Evolutionary conservation across 2,797 vertebrate genomes (phyloP).

Genomic region (Coccyzus lansbergi): DNA sequence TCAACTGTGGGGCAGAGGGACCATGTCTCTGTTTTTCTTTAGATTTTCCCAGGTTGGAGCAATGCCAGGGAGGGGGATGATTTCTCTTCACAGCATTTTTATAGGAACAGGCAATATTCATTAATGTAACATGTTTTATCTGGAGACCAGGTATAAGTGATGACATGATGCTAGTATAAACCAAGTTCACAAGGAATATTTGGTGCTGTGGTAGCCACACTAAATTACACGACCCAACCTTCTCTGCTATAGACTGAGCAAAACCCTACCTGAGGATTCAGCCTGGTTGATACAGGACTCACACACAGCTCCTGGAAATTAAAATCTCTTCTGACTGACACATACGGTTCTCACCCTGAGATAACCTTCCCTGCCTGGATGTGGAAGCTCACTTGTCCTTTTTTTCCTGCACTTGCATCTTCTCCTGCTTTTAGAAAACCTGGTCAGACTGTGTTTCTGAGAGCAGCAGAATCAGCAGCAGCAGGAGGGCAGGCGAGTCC

Average conservation of each 20-base stretch:
- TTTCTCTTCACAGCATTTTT: background rate
- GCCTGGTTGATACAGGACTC: background rate
- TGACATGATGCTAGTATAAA: background rate
- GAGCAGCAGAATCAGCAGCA: background rate
- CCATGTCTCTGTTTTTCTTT: background rate
- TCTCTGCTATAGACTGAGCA: background rate
- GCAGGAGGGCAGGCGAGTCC: background rate
- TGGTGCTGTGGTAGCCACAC: background rate
- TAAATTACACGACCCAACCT: fast-evolving
- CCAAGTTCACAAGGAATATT: background rate
- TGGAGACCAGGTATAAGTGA: fast-evolving
- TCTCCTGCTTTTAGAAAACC: background rate
- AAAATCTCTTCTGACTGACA: background rate
- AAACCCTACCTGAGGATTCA: background rate
- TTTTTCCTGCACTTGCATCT: background rate
- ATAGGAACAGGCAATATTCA: background rate
- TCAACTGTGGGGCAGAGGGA: background rate
- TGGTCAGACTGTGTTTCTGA: background rate
- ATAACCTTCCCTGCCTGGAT: background rate
- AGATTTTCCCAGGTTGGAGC: background rate
- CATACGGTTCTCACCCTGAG: background rate
- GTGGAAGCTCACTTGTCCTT: background rate
- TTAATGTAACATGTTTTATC: background rate
- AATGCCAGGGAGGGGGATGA: background rate
- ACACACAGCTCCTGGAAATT: background rate